Conservation (phyloP, 2,888 invertebrate genomes). For the Terebella lapidaria region DNA sequence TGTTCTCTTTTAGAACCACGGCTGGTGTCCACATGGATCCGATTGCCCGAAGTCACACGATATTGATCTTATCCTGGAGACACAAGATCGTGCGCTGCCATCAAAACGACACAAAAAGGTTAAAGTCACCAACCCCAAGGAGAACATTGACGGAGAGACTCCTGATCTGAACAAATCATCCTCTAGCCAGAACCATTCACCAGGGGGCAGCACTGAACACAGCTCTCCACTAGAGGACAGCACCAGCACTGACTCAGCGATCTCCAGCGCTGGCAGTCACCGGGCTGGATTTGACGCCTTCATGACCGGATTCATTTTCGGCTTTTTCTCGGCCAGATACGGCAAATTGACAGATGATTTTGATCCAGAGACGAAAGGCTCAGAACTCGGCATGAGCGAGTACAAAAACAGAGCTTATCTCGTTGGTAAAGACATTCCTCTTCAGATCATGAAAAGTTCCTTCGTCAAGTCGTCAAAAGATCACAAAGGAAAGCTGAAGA, state of each 20-base stretch:
- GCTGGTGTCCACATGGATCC: constrained; percentile 47
- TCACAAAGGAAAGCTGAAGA: constrained; percentile 31
- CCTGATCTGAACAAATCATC: not conserved
- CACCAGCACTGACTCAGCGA: not conserved
- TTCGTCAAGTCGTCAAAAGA: constrained; percentile 47
- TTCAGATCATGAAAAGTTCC: constrained; percentile 44
- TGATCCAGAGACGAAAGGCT: constrained; percentile 1
- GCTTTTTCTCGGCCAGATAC: constrained; percentile 33
- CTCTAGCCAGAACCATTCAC: too few species aligned
- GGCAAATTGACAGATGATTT: constrained; percentile 12
- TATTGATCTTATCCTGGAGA: constrained; percentile 49
- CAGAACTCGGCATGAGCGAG: constrained; percentile 26
- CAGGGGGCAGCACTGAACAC: too few species aligned
- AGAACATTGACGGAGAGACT: not conserved
- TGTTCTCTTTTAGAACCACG: constrained; percentile 44
- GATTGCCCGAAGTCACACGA: constrained; percentile 49
- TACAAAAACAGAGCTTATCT: constrained; percentile 50
- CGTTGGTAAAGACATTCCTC: constrained; percentile 51
- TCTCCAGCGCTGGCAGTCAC: constrained; percentile 44
- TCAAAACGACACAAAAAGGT: not conserved
- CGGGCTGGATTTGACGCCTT: constrained; percentile 55
- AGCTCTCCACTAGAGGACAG: not conserved
- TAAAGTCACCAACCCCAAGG: not conserved
- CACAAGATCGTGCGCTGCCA: constrained; percentile 27
- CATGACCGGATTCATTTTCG: constrained; percentile 54